Evolutionary conservation across 1,140 invertebrate species (phyloP), one percentile per base, ranked within the genome.

Genomic region (Drosophila insularis): DNA sequence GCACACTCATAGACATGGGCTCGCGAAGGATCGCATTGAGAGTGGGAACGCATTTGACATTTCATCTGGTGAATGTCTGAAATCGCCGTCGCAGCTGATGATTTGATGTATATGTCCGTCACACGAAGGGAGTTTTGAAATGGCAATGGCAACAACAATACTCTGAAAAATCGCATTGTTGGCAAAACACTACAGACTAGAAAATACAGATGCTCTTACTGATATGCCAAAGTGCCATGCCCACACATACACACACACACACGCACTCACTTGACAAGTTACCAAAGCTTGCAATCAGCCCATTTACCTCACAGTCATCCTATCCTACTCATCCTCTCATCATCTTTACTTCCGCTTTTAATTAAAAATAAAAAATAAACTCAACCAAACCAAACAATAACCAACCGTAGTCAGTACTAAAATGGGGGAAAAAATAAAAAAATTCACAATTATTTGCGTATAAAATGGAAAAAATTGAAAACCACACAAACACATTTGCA

Each of bases 371-470:
- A 89, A 89, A 87, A 80, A 72, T 58, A 58, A 58, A 58, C 60
- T 53, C 69, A 87, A 71, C 66, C 78, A 72, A 86, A 82, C 73
- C 80, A 81, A 82, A 86, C 82, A 75, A 78, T 68, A 87, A 87
- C 64, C 81, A 64, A 67, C 82, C 53, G 74, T 56, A 74, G 74
- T 63, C 37, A 70, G 72, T 64, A 39, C 74, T 63, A 77, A 79
- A 71, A 7, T 17, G 43, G 43, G 7, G 75, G 67, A 74, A 63
- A 62, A 63, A 78, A n/a, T n/a, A 31, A 62, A 64, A 65, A 89
- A 87, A 82, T 87, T 80, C 84, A 84, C 82, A 87, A 80, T 87
- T 89, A 87, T 87, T 87, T 87, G 84, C 80, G 84, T 78, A 87
- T 75, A 87, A 89, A 71, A 77, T 68, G 59, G 53, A 81, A 78